A percentile compares a stretch with the other conserved stretches of the same genome.
Evolutionary conservation across 2,113 vertebrate genomes (phyloP).

Genomic region (Menidia beryllina): DNA sequence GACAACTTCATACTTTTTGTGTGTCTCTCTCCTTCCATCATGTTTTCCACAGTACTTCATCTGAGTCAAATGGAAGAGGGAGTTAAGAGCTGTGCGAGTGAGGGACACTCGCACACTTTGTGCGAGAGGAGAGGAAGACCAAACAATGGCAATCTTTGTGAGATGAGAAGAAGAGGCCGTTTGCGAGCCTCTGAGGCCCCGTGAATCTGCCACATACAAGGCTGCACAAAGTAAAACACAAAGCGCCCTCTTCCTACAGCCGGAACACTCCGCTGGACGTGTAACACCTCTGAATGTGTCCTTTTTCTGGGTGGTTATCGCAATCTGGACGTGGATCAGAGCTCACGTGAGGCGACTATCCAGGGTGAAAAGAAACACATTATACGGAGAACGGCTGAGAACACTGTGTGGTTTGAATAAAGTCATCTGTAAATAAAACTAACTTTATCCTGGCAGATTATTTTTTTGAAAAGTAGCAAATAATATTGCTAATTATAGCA

Average conservation of each 20-base stretch:
- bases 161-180: constrained; percentile 54
- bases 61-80: constrained; percentile 17
- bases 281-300: constrained; percentile 11
- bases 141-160: constrained; percentile 73
- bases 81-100: constrained; percentile 21
- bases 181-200: constrained; percentile 50
- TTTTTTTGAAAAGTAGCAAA: not conserved
- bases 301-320: constrained; percentile 2
- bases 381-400: too few species aligned
- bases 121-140: constrained; percentile 33
- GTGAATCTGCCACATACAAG: constrained; percentile 42
- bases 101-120: constrained; percentile 44
- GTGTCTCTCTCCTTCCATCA: constrained; percentile 9
- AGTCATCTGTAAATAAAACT: too few species aligned
- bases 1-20: constrained; percentile 4
- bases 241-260: constrained; percentile 25
- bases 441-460: not conserved
- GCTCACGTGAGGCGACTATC: constrained; percentile 2
- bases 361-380: not conserved
- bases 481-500: not conserved
- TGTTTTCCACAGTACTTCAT: constrained; percentile 27
- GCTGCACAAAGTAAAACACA: constrained; percentile 43
- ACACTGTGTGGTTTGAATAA: not conserved
- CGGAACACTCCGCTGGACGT: constrained; percentile 17
- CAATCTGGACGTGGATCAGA: not conserved